Conservation (phyloP, 2,888 invertebrate species). For the Cephus sareptanus region DNA sequence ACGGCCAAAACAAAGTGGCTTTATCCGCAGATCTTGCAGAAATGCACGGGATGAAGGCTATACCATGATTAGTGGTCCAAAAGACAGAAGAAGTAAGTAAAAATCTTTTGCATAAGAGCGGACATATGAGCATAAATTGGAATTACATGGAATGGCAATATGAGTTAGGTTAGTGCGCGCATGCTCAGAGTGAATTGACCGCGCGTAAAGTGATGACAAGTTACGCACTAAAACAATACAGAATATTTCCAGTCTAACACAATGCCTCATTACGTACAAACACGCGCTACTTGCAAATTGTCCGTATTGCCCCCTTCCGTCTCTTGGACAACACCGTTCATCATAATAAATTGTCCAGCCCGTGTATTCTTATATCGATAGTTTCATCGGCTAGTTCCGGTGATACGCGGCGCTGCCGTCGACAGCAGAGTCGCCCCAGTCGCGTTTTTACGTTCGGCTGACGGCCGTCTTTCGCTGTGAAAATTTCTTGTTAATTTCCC, state of each 20-base stretch:
- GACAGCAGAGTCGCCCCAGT: constrained; percentile 36
- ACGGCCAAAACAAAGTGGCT: too few relatives aligned
- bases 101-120: not conserved
- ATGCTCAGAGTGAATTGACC: not conserved
- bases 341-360: not conserved
- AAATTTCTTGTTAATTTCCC: constrained; percentile 26
- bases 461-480: constrained; percentile 35
- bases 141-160: not conserved
- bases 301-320: not conserved
- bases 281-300: not conserved
- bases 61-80: too few relatives aligned
- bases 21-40: too few relatives aligned
- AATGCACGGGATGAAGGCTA: too few relatives aligned
- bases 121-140: not conserved
- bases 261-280: not conserved
- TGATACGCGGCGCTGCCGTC: constrained; percentile 21
- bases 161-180: not conserved
- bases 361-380: not conserved
- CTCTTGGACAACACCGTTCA: not conserved
- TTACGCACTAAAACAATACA: not conserved
- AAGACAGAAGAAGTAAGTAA: not conserved
- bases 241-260: not conserved
- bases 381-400: constrained; percentile 3
- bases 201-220: not conserved
- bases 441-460: constrained; percentile 47